Conservation (phyloP, 1,140 invertebrate genomes). For the Goniozus legneri region DNA sequence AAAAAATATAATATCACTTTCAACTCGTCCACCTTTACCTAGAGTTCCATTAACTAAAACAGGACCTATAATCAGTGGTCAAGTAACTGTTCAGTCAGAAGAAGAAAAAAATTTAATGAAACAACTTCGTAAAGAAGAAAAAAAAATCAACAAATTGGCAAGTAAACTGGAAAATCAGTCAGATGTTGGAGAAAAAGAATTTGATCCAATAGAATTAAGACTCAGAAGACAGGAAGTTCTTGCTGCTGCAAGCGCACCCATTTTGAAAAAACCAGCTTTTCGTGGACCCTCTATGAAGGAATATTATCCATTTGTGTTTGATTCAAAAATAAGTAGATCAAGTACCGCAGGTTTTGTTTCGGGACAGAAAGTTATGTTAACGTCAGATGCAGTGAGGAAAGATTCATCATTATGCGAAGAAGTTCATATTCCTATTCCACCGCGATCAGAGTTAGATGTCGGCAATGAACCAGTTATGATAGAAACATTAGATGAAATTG, state of each 20-base stretch:
- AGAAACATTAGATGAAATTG: constrained; percentile 76
- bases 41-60: constrained; percentile 29
- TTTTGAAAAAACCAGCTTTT: constrained; percentile 30
- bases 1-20: constrained; percentile 52
- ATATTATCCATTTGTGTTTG: constrained; percentile 82
- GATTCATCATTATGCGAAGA: constrained; percentile 78
- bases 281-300: constrained; percentile 49
- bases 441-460: constrained; percentile 62
- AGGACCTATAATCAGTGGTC: constrained; percentile 56
- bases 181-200: constrained; percentile 56
- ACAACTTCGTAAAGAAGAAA: constrained; percentile 84
- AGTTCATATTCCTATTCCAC: constrained; percentile 79
- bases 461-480: constrained; percentile 71
- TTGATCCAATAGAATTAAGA: constrained; percentile 47
- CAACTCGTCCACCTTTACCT: constrained; percentile 39
- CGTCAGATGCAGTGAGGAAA: constrained; percentile 70
- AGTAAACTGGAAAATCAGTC: constrained; percentile 54
- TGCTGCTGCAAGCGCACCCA: constrained; percentile 40
- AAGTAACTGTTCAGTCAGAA: constrained; percentile 80
- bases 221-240: constrained; percentile 53
- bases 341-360: constrained; percentile 72
- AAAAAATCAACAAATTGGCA: constrained; percentile 67
- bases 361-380: constrained; percentile 75
- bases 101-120: constrained; percentile 80
- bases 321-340: constrained; percentile 68